Base-by-base conservation (phyloP, 2,888 invertebrate genomes). In the Rhimphoctona megacephalus region DNA sequence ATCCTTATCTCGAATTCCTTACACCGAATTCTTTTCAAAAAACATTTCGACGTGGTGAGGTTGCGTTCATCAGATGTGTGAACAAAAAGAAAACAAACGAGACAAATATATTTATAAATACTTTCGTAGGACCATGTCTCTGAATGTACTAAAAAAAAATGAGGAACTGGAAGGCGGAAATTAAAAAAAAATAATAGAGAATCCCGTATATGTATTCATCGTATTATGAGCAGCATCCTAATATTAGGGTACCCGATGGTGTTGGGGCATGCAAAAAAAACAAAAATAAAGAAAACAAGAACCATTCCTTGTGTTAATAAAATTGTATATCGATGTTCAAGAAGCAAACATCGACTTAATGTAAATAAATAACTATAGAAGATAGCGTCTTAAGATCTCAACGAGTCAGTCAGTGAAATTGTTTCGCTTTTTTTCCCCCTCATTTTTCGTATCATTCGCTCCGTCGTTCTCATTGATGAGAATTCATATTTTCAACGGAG, bases 351-450 rank as follows among this genome's bases (percentile, higher is more conserved):
- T 90, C 90, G 84, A 90, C 89, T 89, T 90, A 90, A 92, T 92
- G 92, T 92, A 92, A 90, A 92, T 92, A 92, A 90, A 89, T 67
- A 39, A 67, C 11, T 39, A 39, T 90, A 91, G 89, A 91, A 25
- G 61, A 61, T 14, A 87, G n/a, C 87, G 90, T 89, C 88, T 89
- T 90, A 19, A 90, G 91, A 87, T 89, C 90, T 90, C 91, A 89
- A 89, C 89, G 88, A 92, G 90, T 90, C 89, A 91, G 89, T 89
- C 88, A 90, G 89, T 90, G 89, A 91, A 90, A 90, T 90, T 30
- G 25, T 61, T 91, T 90, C 91, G 49, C 67, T 76, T 91, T 69
- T 77, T 80, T 69, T 52, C 69, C 61, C 81, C 78, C 36, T 77
- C 39, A 39, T 73, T 39, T 70, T 74, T 69, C 82, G 72, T 64